Evolutionary conservation across 2,888 invertebrate genomes (phyloP).

Genomic region (Trichopoda pennipes): DNA sequence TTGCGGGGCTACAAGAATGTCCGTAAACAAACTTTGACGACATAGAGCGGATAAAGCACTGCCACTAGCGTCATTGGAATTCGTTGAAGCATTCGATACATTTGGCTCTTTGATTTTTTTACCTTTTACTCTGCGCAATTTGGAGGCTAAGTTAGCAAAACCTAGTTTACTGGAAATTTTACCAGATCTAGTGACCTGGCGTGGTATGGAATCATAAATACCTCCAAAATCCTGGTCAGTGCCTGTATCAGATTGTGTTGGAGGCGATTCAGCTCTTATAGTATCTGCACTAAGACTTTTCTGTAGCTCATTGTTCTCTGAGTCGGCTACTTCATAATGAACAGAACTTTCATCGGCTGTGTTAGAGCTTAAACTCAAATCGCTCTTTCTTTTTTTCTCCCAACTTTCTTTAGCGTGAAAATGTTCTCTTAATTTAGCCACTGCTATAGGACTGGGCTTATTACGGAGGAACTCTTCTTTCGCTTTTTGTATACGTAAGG

Average conservation of each 20-base stretch:
- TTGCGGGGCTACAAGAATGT: constrained; percentile 80
- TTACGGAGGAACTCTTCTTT: constrained; percentile 87
- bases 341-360: constrained; percentile 60
- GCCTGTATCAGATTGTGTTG: constrained; percentile 70
- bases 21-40: constrained; percentile 88
- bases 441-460: constrained; percentile 74
- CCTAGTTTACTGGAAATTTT: constrained; percentile 81
- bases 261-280: constrained; percentile 81
- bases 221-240: constrained; percentile 79
- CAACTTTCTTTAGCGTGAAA: constrained; percentile 67
- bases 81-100: constrained; percentile 4
- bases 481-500: constrained; percentile 85
- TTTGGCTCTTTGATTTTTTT: constrained; percentile 72
- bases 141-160: constrained; percentile 83
- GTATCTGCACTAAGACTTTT: constrained; percentile 90
- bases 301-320: constrained; percentile 81
- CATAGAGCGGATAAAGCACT: constrained; percentile 87
- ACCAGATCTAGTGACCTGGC: constrained; percentile 78
- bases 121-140: constrained; percentile 83
- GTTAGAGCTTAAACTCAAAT: constrained; percentile 85
- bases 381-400: constrained; percentile 81
- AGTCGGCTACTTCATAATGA: constrained; percentile 29
- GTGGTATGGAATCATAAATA: constrained; percentile 83
- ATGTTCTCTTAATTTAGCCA: constrained; percentile 70
- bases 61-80: constrained; percentile 75